Evolutionary conservation across 1,140 invertebrate genomes (phyloP).

Genomic region (Macrobrachium nipponense): DNA sequence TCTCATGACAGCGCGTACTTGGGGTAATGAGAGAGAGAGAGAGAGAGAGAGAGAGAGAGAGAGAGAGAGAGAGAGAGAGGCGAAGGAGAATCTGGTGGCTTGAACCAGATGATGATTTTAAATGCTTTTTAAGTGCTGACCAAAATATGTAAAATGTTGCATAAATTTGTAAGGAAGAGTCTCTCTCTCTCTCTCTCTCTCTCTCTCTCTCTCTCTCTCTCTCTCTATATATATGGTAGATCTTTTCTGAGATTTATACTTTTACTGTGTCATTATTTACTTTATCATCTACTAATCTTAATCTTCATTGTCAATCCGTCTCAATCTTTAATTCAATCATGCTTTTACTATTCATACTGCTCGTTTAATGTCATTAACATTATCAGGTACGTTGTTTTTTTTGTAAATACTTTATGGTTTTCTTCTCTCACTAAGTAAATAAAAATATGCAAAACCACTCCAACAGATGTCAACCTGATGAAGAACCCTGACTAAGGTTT

Average conservation of each 20-base stretch:
- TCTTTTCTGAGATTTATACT: not conserved
- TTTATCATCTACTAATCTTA: not conserved
- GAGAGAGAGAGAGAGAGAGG: not conserved
- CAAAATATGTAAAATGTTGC: too few species aligned
- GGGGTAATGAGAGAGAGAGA: not conserved
- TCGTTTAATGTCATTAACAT: too few species aligned
- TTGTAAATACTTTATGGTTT: too few species aligned
- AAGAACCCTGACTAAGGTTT: not conserved
- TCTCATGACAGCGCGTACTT: too few species aligned
- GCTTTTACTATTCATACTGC: not conserved
- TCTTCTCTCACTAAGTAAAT: too few species aligned
- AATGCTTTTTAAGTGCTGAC: too few species aligned
- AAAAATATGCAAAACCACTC: too few species aligned
- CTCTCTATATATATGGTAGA: not conserved
- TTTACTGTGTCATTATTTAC: not conserved
- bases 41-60: not conserved
- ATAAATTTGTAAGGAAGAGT: too few species aligned
- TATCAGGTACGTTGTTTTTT: too few species aligned
- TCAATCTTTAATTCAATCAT: not conserved
- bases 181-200: not conserved
- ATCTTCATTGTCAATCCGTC: not conserved
- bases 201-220: not conserved
- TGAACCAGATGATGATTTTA: not conserved
- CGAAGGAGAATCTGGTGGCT: too few species aligned
- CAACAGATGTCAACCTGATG: too few species aligned